Conservation (phyloP, 2,888 invertebrate genomes). For the Folsomia manolachei region DNA sequence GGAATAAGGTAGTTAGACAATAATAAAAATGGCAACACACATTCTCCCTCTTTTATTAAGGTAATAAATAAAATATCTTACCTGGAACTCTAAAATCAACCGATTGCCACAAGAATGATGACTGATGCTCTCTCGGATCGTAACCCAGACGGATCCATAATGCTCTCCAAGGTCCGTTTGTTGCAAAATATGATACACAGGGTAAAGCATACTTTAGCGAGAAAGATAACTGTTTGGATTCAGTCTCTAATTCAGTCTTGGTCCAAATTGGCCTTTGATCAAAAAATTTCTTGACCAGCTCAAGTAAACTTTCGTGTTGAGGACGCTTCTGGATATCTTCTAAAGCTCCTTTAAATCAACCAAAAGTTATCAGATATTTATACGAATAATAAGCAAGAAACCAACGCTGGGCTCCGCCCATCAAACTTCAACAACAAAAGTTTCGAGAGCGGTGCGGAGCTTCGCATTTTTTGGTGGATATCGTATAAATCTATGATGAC, state of each 20-base stretch:
- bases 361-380: too few relatives aligned
- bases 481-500: too few relatives aligned
- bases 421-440: too few relatives aligned
- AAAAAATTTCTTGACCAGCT: slow-evolving; percentile 60
- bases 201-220: slow-evolving; percentile 77
- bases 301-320: slow-evolving; percentile 29
- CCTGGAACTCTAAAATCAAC: slow-evolving; percentile 68
- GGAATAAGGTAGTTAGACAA: too few relatives aligned
- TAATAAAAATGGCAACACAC: too few relatives aligned
- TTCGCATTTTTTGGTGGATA: too few relatives aligned
- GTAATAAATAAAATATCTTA: slow-evolving; percentile 24
- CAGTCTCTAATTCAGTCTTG: slow-evolving; percentile 68
- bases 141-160: slow-evolving; percentile 88
- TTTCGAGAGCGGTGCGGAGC: too few relatives aligned
- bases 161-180: slow-evolving; percentile 87
- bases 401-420: too few relatives aligned
- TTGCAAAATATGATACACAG: slow-evolving; percentile 77
- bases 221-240: slow-evolving; percentile 62
- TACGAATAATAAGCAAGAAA: too few relatives aligned
- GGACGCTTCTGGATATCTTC: slow-evolving; percentile 41
- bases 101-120: slow-evolving; percentile 79
- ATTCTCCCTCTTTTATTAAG: too few relatives aligned
- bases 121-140: slow-evolving; percentile 79
- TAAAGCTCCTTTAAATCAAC: slow-evolving; percentile 35
- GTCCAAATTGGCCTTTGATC: slow-evolving; percentile 88